A percentile compares a stretch with the other conserved stretches of the same genome.
phyloP scores from a whole-genome alignment of 2,888 invertebrate species.

The Psylliodes chrysocephalus region DNA sequence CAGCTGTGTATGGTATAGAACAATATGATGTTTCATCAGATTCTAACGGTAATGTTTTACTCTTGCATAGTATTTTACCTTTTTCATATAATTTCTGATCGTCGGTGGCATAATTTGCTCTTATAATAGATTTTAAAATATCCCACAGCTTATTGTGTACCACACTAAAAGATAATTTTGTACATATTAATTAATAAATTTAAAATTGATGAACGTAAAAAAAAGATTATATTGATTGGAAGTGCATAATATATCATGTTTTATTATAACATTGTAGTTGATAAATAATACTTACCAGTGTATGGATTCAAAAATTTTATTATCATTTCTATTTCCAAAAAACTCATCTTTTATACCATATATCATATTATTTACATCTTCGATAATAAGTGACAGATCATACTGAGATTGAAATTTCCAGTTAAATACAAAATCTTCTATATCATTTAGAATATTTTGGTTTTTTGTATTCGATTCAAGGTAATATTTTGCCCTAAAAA shows the following conservation, averaged over 20 bases:
- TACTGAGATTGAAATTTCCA: slow-evolving; percentile 39
- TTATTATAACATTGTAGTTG: no score
- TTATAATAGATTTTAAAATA: slow-evolving; percentile 57
- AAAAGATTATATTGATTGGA: no score
- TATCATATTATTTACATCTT: slow-evolving; percentile 36
- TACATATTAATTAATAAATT: no score
- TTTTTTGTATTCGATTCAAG: slow-evolving; percentile 22
- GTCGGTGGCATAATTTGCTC: slow-evolving; percentile 52
- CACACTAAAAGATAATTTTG: slow-evolving; percentile 50
- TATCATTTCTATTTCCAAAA: slow-evolving; percentile 19
- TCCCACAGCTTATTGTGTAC: slow-evolving; percentile 58
- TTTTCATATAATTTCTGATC: slow-evolving; percentile 59
- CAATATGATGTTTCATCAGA: slow-evolving; percentile 51
- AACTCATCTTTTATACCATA: slow-evolving; percentile 20
- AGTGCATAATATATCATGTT: no score
- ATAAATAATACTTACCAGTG: slow-evolving; percentile 40
- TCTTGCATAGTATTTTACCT: slow-evolving; percentile 23
- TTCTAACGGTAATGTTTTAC: background rate
- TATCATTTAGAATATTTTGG: slow-evolving; percentile 34
- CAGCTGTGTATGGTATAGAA: slow-evolving; percentile 62
- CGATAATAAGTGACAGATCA: slow-evolving; percentile 30
- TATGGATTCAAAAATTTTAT: slow-evolving; percentile 27
- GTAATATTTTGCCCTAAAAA: slow-evolving; percentile 32
- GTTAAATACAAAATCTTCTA: slow-evolving; percentile 28
- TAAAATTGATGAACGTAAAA: no score